Evolutionary conservation across 1,140 invertebrate species (phyloP), one percentile per base, ranked within the genome.

Genomic region (Atopsyche davidsoni): DNA sequence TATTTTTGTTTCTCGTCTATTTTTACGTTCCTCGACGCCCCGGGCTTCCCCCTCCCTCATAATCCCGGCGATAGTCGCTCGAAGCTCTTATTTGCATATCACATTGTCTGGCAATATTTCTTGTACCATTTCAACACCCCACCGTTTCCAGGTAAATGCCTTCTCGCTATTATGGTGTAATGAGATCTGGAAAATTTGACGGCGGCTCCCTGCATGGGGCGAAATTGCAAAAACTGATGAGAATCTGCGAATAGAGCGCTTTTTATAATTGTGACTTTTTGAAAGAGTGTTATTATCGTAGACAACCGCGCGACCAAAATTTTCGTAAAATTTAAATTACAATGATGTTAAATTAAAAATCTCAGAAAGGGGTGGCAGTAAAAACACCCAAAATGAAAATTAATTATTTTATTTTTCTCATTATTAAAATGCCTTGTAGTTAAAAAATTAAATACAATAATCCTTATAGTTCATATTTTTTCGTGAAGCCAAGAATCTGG

Each of bases 111-210:
- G 46, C 38, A 48, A 57, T 57, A 57, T 57, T 49, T 52, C 41
- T 52, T 45, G 41, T 46, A 46, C 41, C 38, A 39, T 50, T 40
- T 46, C 40, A 23, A 21, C 35, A 38, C 34, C 22, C 21, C 34
- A 24, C 17, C 24, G 13, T 32, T 45, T 23, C 16, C 51, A 53
- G 51, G 46, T 56, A 42, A 34, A 35, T 36, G 43, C 41, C 46
- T 43, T 21, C 52, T 11, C 35, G 10, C 40, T 40, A 48, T 53
- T 47, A 40, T 35, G 22, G 36, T 16, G 40, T 56, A 51, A 56
- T 51, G 53, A 56, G 48, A 56, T 56, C 51, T 56, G 48, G 45
- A 56, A 56, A 51, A 51, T 56, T 56, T 44, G 19, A 31, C 41
- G 45, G 24, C 25, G 7, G 4, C 14, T n/a, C 10, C 43, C 25